Conservation (phyloP, 2,888 invertebrate genomes). For the Phaedon cochleariae region DNA sequence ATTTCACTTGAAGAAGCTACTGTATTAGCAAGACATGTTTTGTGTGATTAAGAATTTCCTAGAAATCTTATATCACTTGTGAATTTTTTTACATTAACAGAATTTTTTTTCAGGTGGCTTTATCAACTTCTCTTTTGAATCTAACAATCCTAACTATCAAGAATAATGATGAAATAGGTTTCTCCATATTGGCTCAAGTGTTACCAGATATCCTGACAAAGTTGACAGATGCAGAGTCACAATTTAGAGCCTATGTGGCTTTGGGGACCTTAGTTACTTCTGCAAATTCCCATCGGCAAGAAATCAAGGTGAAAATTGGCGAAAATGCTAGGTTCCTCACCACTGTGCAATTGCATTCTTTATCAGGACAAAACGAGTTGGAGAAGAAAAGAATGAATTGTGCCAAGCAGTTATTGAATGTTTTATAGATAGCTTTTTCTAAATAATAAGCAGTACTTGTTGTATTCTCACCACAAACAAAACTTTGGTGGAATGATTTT, state of each 20-base stretch:
- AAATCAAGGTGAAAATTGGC: constrained; percentile 61
- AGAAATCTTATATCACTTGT: neutral
- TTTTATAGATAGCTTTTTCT: constrained; percentile 28
- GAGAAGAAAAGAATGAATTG: constrained; percentile 62
- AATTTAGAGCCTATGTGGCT: constrained; percentile 79
- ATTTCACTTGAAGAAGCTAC: no score
- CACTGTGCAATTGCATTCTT: constrained; percentile 57
- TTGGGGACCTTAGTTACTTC: constrained; percentile 74
- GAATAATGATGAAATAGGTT: constrained; percentile 64
- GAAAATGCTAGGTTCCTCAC: constrained; percentile 51
- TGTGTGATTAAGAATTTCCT: neutral
- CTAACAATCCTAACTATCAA: constrained; percentile 71
- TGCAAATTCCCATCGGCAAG: constrained; percentile 58
- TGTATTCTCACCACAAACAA: neutral
- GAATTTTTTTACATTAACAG: no score
- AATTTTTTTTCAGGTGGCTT: constrained; percentile 72
- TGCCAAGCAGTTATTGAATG: constrained; percentile 52
- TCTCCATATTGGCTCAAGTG: constrained; percentile 65
- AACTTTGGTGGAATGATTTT: neutral
- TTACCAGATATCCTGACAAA: constrained; percentile 66
- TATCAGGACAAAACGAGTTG: constrained; percentile 61
- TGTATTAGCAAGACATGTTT: no score
- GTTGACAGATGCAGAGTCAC: constrained; percentile 75
- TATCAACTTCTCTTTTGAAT: constrained; percentile 78
- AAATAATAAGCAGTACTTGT: constrained; percentile 7